Evolutionary conservation across 2,113 vertebrate species (phyloP), one percentile per base, ranked within the genome.

Genomic region (Saiga tatarica): DNA sequence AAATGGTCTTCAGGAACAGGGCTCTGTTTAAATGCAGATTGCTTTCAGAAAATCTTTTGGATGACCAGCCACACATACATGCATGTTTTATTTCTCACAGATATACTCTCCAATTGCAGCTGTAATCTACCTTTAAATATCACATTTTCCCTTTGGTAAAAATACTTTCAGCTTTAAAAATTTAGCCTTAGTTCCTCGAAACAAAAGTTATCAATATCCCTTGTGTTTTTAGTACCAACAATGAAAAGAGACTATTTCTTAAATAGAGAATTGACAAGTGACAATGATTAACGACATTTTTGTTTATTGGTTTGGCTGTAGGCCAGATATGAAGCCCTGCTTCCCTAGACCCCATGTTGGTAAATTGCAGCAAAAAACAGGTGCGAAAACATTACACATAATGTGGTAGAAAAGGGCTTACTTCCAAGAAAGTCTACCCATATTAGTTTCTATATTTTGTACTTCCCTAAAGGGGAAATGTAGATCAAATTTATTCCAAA

Each of bases 211-310:
- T 96, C 97, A 94, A 96, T 95, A 97, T 96, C 89, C 28, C 64
- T 95, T 95, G 87, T 97, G 87, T 42, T 89, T 96, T 98, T 97
- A 88, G 97, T 96, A 84, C 19, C 87, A 89, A 98, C 97, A 98
- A 89, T 95, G 98, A 98, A 81, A 97, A 82, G 79, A 98, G 93
- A 95, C 94, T 94, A 93, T 98, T 98, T 98, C 89, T 98, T 98
- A 99, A 98, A 98, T 98, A 92, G 60, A 96, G 59, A 98, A 98
- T 83, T 98, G 98, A 98, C 97, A 98, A 96, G 74, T 98, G 96
- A 95, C 98, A 98, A 98, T 98, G 97, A 98, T 98, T 98, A 96
- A 98, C 98, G 96, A 85, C 95, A 97, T 97, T 98, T 57, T 16
- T 97, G 83, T 96, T 98, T 98, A 87, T 93, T 97, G 96, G 52